Base-by-base conservation (phyloP, 2,113 vertebrate genomes). In the Colistium nudipinnis region DNA sequence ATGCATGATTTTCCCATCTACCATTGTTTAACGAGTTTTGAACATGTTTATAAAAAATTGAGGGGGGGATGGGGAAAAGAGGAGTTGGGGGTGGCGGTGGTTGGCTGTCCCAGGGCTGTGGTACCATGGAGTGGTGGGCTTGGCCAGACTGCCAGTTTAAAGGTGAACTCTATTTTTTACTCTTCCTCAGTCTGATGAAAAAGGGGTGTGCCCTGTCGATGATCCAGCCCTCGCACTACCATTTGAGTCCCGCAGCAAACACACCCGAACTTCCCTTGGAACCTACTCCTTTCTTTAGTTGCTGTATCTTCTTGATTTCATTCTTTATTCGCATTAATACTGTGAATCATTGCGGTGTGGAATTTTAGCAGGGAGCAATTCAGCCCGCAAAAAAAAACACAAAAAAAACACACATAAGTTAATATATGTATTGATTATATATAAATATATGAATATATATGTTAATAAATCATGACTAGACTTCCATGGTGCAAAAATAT, bases 1-100 rank as follows among this genome's bases (percentile, higher is more conserved):
- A 78, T 96, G 95, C 95, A 98, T 96, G 96, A 95, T 94, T 96
- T 92, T 95, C 95, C 95, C 94, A 96, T 96, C 93, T 95, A 95
- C 92, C 93, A 93, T 96, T 95, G 96, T 96, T 95, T 90, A 95
- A 96, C 93, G 84, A 93, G 93, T 95, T 95, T 94, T 94, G 93
- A 95, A 94, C 92, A 90, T 94, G 82, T 92, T 89, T 91, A 83
- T 86, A 86, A 86, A 86, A 84, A 87, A 82, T 76, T 66, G 60
- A 79, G 91, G 83, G 91, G 85, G 81, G 77, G 82, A 61, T 39
- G 71, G 72, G 68, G 62, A 69, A n/a, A 64, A 64, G 66, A 80
- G 70, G 66, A 84, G 31, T 19, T 9, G 33, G 48, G 55, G 64
- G 45, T 19, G 68, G 41, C 2, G 49, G 59, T 49, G 70, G 74